These are phyloP conservation scores for Gymnoscopelus braueri DNA, from an alignment of 2,797 vertebrate genomes.

Conservation along the genomic window DNA sequence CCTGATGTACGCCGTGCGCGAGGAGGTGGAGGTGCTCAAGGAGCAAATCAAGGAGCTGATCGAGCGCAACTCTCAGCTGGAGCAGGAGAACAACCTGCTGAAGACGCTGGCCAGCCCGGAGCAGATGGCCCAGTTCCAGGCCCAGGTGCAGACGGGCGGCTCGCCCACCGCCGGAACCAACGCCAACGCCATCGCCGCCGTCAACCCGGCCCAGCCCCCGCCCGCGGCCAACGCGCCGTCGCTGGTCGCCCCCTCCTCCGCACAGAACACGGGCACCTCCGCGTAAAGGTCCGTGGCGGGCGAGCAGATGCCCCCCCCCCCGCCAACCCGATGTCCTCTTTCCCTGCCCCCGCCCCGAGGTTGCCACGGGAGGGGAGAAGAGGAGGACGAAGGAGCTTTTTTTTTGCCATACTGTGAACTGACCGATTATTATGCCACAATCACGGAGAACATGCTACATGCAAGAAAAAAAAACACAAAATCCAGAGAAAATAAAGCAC, in stretches of 20 bases:
- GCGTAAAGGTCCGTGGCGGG: slow-evolving; percentile 54
- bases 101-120: slow-evolving; percentile 96
- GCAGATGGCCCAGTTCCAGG: slow-evolving; percentile 97
- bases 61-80: slow-evolving; percentile 96
- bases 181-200: slow-evolving; percentile 76
- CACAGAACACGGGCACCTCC: slow-evolving; percentile 72
- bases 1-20: slow-evolving; percentile 97
- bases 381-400: slow-evolving; percentile 20
- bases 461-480: slow-evolving; percentile 14
- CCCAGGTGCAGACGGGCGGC: slow-evolving; percentile 89
- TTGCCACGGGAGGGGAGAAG: slow-evolving; percentile 7
- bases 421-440: slow-evolving; percentile 58
- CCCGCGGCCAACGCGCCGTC: not conserved
- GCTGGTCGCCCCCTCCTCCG: slow-evolving; percentile 43
- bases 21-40: slow-evolving; percentile 98
- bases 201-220: slow-evolving; percentile 71
- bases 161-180: slow-evolving; percentile 19
- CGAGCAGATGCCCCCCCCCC: too few species aligned
- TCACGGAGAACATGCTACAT: slow-evolving; percentile 44
- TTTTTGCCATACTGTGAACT: slow-evolving; percentile 71
- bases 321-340: too few species aligned
- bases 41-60: slow-evolving; percentile 99
- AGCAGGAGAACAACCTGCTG: slow-evolving; percentile 96
- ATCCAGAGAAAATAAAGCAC: too few species aligned
- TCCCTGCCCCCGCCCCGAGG: not conserved